Base-by-base conservation (phyloP, 2,888 invertebrate species). In the Agonopterix heracliana region DNA sequence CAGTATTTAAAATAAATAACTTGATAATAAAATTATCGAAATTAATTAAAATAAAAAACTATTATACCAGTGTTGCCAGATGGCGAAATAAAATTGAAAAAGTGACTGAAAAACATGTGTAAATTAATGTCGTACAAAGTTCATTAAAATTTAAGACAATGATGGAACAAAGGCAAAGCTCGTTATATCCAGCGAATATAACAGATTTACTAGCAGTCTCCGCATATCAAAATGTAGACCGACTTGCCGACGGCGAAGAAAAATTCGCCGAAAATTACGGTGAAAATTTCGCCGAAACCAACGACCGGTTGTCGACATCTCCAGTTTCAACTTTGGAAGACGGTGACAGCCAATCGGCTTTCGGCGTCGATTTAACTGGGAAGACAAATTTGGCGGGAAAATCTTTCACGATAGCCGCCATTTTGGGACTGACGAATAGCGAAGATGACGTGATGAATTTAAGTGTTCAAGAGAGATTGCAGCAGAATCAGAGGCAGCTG, bases 381-480 rank as follows among this genome's bases (percentile, higher is more conserved):
- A 88, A 87, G 60, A 85, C 84, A 0, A 79, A 74, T 69, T 77
- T 88, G 54, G 81, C 74, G 41, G 91, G 92, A 41, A 94, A 94
- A 68, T 95, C 95, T 5, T 96, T 96, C 66, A 96, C 96, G 17
- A 96, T 96, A 61, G 96, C 96, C 56, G 95, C 96, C 55, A 96
- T 96, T 65, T 90, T 96, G 62, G 96, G 96, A 0, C 76, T 95
- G 56, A 92, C 93, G 50, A 91, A 84, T 44, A 60, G 73, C 0
- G 86, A 86, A 4, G 84, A 85, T 5, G 85, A 87, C 63, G 87
- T 80, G 4, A 90, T 91, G 76, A 91, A 90, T 51, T 60, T 91
- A 47, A 90, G 90, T 56, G 90, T 90, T 0, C 90, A 90, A 56
- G 87, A 87, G 55, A 63, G 86, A 47, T 50, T 87, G 54, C 82